phyloP scores from a whole-genome alignment of 2,797 vertebrate genomes.

The Nannoperca australis region DNA sequence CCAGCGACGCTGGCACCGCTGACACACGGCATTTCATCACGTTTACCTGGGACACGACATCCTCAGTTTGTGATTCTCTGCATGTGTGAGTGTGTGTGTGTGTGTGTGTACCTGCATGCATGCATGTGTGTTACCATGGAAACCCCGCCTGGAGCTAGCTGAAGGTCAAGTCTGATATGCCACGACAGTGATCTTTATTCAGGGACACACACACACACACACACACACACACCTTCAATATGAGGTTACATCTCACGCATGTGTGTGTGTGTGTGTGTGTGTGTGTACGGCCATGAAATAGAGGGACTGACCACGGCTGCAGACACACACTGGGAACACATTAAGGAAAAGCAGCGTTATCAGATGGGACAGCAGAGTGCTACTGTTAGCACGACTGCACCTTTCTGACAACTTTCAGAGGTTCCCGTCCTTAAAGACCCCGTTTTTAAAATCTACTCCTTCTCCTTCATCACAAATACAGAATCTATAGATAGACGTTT shows the following conservation, averaged over 20 bases:
- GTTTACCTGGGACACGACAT: not conserved
- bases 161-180: slow-evolving; percentile 53
- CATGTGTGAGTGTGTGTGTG: not conserved
- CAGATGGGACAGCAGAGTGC: not conserved
- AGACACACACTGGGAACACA: slow-evolving; percentile 10
- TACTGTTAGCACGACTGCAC: not conserved
- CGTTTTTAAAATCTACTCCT: no score
- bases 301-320: not conserved
- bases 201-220: not conserved
- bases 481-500: no score
- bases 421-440: no score
- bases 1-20: slow-evolving; percentile 32
- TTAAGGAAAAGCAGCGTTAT: not conserved
- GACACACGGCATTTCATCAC: slow-evolving; percentile 19
- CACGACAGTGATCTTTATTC: slow-evolving; percentile 32
- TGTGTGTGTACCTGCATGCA: not conserved
- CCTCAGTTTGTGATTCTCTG: not conserved
- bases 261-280: slow-evolving; percentile 18
- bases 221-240: not conserved
- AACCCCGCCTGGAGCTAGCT: slow-evolving; percentile 15
- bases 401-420: no score
- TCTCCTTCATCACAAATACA: no score
- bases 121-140: slow-evolving; percentile 35
- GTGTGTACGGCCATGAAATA: slow-evolving; percentile 7
- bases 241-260: slow-evolving; percentile 6